Conservation (phyloP, 2,888 invertebrate genomes). For the Platypus cylindrus region DNA sequence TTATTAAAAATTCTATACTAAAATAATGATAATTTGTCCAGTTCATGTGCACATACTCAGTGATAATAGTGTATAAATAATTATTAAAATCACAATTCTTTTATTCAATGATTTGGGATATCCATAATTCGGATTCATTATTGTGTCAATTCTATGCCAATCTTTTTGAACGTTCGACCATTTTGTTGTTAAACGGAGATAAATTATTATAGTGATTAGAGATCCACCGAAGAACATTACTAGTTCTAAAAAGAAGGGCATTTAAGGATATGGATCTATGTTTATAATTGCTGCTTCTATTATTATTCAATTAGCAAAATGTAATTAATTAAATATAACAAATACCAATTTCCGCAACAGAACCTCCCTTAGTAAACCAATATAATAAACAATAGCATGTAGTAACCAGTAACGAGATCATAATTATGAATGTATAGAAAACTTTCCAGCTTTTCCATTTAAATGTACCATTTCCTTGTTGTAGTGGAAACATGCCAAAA, state of each 20-base stretch:
- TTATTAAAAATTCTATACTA: not conserved
- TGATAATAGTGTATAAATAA: too few species aligned
- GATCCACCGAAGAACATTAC: constrained; percentile 12
- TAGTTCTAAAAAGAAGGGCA: too few species aligned
- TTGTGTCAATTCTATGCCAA: constrained; percentile 19
- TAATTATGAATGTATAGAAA: constrained; percentile 11
- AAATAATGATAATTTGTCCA: too few species aligned
- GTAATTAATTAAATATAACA: not conserved
- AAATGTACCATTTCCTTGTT: constrained; percentile 16
- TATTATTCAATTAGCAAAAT: not conserved
- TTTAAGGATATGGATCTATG: too few species aligned
- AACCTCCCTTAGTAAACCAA: constrained; percentile 7
- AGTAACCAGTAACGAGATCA: constrained; percentile 2
- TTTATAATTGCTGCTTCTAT: not conserved
- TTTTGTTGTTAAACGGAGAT: constrained; percentile 14
- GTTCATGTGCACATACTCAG: too few species aligned
- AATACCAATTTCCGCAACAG: constrained; percentile 9
- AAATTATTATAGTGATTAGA: constrained; percentile 6
- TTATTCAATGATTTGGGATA: constrained; percentile 17
- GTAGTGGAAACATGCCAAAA: constrained; percentile 14
- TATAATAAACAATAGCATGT: constrained; percentile 9
- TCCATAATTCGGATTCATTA: constrained; percentile 20
- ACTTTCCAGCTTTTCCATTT: constrained; percentile 16
- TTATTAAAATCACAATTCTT: constrained; percentile 8
- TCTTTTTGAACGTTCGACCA: constrained; percentile 19